Evolutionary conservation across 2,797 vertebrate species (phyloP), one percentile per base, ranked within the genome.

Genomic region (Odontamblyopus rebecca): DNA sequence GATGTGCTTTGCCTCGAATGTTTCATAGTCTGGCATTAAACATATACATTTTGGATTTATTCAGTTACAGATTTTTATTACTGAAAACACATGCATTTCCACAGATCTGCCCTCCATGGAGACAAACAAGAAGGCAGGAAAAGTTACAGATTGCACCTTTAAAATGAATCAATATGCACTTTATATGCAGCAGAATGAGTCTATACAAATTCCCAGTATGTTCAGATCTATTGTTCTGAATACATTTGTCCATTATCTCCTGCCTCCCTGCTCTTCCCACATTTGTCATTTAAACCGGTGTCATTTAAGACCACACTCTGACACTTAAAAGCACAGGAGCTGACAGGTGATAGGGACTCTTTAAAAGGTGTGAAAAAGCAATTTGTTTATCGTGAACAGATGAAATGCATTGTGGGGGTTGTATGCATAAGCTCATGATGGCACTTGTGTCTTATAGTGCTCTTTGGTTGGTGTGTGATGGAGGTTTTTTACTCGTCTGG

Each of bases 371-470:
- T 27, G 68, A 86, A 70, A 59, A 82, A 85, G 88, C 86, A 85
- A 89, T 91, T 89, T 90, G 79, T 89, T 88, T 85, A 86, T 82
- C 76, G 6, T 78, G 77, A 87, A 75, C 69, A 67, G 74, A 81
- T n/a, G 72, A 65, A 83, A 76, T 63, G 65, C 76, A 76, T 78
- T 77, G 35, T 71, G 72, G 71, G 11, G 16, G 15, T 7, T 67
- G 67, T 69, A 69, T 29, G 61, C 41, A 19, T 41, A 56, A 38
- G 72, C 79, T 65, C 41, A 29, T 54, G 15, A 61, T 56, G 59
- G 51, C 61, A 67, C 13, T 41, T 56, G 68, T 60, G 67, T 70
- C 65, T 73, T 71, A 16, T 19, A 23, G 6, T 11, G 61, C 30
- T 38, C 32, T 38, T 38, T 12, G 7, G 18, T 41, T n/a, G 32